phyloP scores from a whole-genome alignment of 2,113 vertebrate genomes.

The Canis aureus region DNA sequence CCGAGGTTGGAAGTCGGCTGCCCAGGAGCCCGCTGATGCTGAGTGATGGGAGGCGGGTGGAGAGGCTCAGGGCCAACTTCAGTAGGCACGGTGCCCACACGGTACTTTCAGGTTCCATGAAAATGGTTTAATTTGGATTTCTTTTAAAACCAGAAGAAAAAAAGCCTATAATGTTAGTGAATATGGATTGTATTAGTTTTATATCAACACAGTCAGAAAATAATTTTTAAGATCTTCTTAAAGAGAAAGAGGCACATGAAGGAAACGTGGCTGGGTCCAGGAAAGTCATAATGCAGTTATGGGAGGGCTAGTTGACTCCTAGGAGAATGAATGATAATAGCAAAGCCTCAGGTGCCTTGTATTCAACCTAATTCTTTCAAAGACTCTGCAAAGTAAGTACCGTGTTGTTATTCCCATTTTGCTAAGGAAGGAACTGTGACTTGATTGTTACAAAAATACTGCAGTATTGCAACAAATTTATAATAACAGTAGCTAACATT shows the following conservation, averaged over 20 bases:
- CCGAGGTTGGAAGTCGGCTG: background rate
- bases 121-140: slow-evolving; percentile 2
- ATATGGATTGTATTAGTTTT: background rate
- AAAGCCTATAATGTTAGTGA: background rate
- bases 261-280: background rate
- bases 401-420: background rate
- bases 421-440: background rate
- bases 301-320: background rate
- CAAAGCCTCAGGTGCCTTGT: background rate
- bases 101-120: background rate
- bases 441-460: slow-evolving; percentile 16
- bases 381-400: background rate
- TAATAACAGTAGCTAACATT: background rate
- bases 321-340: background rate
- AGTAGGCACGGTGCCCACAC: background rate
- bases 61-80: background rate
- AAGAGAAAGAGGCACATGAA: background rate
- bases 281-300: background rate
- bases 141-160: background rate
- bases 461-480: background rate
- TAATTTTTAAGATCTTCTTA: background rate
- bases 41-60: background rate
- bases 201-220: background rate
- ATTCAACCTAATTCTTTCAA: background rate
- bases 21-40: background rate